These are phyloP conservation scores for Chironex yamaguchii DNA, from an alignment of 30 jellyfish, hydroid and myxozoan genomes.

Conservation along the genomic window DNA sequence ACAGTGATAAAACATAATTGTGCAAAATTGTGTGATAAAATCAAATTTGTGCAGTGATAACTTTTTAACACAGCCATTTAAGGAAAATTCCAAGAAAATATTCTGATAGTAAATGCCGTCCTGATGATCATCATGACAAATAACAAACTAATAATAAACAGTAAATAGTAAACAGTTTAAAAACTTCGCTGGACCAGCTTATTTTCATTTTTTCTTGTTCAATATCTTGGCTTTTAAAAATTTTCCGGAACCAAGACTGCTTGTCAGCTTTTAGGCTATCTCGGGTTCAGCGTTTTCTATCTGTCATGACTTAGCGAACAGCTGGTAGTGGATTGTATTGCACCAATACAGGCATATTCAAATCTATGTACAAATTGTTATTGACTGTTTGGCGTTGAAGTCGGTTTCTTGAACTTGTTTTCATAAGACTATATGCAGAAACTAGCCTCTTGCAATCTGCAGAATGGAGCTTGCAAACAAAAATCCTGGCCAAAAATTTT, in stretches of 20 bases:
- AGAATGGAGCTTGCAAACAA: constrained; percentile 58
- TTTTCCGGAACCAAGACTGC: constrained; percentile 52
- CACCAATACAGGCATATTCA: constrained; percentile 29
- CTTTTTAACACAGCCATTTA: constrained; percentile 30
- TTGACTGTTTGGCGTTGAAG: constrained; percentile 27
- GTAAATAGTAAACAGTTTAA: constrained; percentile 25
- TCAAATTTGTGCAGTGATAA: background rate
- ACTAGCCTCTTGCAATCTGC: constrained; percentile 61
- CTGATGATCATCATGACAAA: constrained; percentile 15
- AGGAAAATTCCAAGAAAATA: constrained; percentile 29
- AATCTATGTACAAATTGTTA: constrained; percentile 11
- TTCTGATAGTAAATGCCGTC: constrained; percentile 32
- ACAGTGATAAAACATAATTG: background rate
- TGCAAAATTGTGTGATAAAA: constrained; percentile 3
- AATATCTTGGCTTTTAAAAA: constrained; percentile 40
- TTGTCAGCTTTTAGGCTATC: constrained; percentile 16
- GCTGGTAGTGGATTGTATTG: constrained; percentile 52
- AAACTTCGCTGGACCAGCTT: constrained; percentile 27
- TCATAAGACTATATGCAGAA: constrained; percentile 46
- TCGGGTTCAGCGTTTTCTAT: constrained; percentile 40
- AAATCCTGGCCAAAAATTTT: constrained; percentile 40
- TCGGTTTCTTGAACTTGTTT: constrained; percentile 47
- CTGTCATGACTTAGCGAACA: constrained; percentile 41
- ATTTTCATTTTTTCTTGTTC: constrained; percentile 3
- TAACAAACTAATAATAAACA: constrained; percentile 27